Evolutionary conservation across 2,113 vertebrate genomes (phyloP).

Genomic region (Lepidothrix coronata): DNA sequence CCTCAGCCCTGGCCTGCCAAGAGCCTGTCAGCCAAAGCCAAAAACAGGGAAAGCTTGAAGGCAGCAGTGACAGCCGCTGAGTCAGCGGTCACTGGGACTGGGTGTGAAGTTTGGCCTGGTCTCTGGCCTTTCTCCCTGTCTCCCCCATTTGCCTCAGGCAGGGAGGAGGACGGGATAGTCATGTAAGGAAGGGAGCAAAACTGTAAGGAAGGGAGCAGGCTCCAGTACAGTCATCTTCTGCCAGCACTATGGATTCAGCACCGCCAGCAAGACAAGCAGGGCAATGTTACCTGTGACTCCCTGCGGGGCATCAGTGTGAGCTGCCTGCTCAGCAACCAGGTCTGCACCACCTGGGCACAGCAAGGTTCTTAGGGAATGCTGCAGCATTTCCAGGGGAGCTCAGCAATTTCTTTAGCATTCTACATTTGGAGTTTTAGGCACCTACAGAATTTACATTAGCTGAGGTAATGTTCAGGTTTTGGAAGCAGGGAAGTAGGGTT

Average conservation of each 20-base stretch:
- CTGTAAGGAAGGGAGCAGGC: not conserved
- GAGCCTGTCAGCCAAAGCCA: not conserved
- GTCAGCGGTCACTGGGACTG: not conserved
- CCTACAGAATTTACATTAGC: fast-evolving
- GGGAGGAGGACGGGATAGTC: not conserved
- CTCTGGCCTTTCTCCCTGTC: not conserved
- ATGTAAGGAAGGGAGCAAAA: too few relatives aligned
- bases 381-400: not conserved
- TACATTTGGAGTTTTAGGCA: not conserved
- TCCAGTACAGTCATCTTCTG: not conserved
- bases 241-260: not conserved
- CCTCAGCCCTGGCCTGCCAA: not conserved
- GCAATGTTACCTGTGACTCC: fast-evolving
- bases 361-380: not conserved
- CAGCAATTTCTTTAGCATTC: not conserved
- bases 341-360: not conserved
- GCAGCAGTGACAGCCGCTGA: not conserved
- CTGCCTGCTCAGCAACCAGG: not conserved
- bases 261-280: fast-evolving
- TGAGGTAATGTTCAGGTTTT: not conserved
- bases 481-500: fast-evolving
- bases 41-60: not conserved
- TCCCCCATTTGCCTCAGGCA: not conserved
- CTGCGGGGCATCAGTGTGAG: fast-evolving
- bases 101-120: not conserved